These are phyloP conservation scores for Electrophaes corylata DNA, from an alignment of 2,888 invertebrate species.

Conservation along the genomic window DNA sequence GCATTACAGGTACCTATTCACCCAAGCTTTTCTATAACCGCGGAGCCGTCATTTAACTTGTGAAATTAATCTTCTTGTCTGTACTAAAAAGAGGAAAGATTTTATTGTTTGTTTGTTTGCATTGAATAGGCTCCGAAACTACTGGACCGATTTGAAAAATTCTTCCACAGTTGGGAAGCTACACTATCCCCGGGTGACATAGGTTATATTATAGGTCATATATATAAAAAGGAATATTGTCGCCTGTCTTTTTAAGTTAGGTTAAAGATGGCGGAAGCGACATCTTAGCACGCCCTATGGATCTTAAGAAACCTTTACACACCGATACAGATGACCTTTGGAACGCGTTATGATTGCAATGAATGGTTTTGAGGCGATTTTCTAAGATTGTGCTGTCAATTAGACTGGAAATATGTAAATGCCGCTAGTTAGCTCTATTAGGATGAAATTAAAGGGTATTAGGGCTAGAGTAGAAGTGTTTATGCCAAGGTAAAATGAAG, in stretches of 20 bases:
- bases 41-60: neutral
- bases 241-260: too few species aligned
- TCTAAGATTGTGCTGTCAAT: slow-evolving; percentile 2
- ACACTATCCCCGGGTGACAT: too few species aligned
- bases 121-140: too few species aligned
- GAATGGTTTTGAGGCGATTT: slow-evolving; percentile 1
- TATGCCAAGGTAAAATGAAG: neutral
- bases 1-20: neutral
- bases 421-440: neutral
- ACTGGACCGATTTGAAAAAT: too few species aligned
- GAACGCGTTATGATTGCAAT: neutral
- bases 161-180: too few species aligned
- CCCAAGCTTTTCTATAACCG: neutral
- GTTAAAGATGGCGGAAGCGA: neutral
- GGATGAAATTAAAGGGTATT: neutral
- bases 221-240: too few species aligned
- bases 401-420: neutral
- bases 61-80: too few species aligned
- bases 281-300: neutral
- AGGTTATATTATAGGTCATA: too few species aligned
- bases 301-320: neutral
- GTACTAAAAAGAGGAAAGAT: too few species aligned
- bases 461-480: neutral
- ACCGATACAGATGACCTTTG: neutral
- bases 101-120: too few species aligned